Conservation (phyloP, 2,797 vertebrate species). For the Sebastes trivittatus region DNA sequence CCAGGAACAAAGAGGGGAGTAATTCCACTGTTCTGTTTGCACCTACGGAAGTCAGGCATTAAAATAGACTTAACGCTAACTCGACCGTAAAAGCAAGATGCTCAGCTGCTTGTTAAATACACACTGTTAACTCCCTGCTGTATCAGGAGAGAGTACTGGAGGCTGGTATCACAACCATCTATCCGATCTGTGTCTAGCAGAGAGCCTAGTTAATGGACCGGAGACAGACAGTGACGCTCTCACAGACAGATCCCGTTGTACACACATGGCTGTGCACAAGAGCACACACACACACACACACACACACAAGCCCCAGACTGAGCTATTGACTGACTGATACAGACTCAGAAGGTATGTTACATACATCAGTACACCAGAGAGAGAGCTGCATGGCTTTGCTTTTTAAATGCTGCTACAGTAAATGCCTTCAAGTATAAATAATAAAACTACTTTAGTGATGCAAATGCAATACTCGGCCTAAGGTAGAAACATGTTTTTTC, state of each 20-base stretch:
- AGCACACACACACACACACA: not conserved
- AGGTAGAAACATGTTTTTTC: not conserved
- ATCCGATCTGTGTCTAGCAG: conserved; percentile 75
- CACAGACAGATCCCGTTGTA: conserved; percentile 57
- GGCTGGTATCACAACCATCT: conserved; percentile 67
- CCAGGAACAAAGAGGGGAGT: conserved; percentile 9
- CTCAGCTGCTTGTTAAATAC: conserved; percentile 61
- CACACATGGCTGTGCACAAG: conserved; percentile 51
- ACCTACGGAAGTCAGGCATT: conserved; percentile 45
- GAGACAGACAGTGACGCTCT: conserved; percentile 76
- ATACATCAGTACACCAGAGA: conserved; percentile 49
- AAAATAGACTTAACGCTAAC: conserved; percentile 37
- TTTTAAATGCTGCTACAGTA: conserved; percentile 18
- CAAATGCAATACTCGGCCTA: not conserved
- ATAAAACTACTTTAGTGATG: conserved; percentile 26
- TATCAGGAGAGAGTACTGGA: conserved; percentile 42
- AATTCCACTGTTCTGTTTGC: conserved; percentile 40
- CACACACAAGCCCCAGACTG: conserved; percentile 41
- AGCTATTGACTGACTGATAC: conserved; percentile 66
- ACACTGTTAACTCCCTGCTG: conserved; percentile 48
- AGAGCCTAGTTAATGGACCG: conserved; percentile 77
- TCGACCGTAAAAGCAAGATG: conserved; percentile 37
- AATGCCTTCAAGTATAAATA: conserved; percentile 38
- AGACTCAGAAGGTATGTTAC: conserved; percentile 53
- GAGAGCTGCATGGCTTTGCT: conserved; percentile 33